Base-by-base conservation (phyloP, 2,797 vertebrate genomes). In the Alauda arvensis region DNA sequence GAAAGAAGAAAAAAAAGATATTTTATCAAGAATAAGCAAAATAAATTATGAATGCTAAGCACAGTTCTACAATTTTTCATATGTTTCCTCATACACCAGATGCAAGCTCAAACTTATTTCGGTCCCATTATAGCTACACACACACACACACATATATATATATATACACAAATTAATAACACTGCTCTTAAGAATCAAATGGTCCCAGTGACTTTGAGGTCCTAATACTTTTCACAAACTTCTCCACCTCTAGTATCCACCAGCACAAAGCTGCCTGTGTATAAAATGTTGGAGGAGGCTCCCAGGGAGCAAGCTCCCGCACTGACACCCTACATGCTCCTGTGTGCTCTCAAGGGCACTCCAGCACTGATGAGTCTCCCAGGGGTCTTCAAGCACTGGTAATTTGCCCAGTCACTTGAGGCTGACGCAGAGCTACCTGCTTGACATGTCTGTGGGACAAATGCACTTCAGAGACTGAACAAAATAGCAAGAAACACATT, bases 311-410 rank as follows among this genome's bases (percentile, higher is more conserved):
- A 0, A 89, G 46, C 23, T 77, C 71, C 37, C 0, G 0, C 2
- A 2, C 33, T 6, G 6, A 76, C 8, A 5, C 45, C 67, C 37
- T 49, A 67, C 23, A 1, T 0, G 0, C n/a, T 87, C 25, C 63
- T 46, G 34, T 6, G 2, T 4, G n/a, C 61, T 89, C 43, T 94
- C 71, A 89, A 87, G 74, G 81, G 72, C 72, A 82, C 93, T 93
- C 81, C 69, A 91, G n/a, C 33, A 46, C 85, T 93, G 92, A 94
- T 93, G 92, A 93, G 80, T 82, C 91, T 92, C 71, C 77, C 61
- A 77, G 68, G 61, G 33, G 75, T 89, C 77, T 88, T 90, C 71
- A 77, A 79, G 69, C 48, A 68, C 76, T 61, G 37, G 65, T 88
- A 91, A 91, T 94, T 92, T 91, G 34, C 72, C 78, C 62, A 68